phyloP scores from a whole-genome alignment of 2,113 vertebrate genomes.

The Promerops cafer region DNA sequence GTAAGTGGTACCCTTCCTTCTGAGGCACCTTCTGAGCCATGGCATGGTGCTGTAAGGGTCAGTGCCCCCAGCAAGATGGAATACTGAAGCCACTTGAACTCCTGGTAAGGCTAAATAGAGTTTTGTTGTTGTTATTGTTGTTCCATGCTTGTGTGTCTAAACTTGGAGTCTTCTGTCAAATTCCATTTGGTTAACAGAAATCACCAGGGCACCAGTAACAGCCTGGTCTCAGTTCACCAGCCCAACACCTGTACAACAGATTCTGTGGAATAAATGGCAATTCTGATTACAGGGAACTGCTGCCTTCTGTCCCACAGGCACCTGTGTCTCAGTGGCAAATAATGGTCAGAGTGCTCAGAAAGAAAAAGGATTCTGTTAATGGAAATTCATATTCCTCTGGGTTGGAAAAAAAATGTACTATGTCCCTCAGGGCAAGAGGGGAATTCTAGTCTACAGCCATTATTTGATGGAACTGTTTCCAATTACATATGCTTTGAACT shows the following conservation, averaged over 20 bases:
- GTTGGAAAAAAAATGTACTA: background rate
- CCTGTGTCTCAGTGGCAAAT: background rate
- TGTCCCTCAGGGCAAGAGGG: background rate
- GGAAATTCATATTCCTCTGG: background rate
- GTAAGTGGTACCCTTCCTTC: background rate
- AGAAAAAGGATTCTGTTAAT: background rate
- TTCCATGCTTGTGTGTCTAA: background rate
- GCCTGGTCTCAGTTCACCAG: background rate
- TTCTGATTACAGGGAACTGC: background rate
- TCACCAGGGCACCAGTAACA: background rate
- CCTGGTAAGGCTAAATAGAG: background rate
- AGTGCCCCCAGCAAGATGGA: background rate
- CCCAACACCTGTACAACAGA: background rate
- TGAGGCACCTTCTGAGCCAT: background rate
- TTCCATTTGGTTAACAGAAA: background rate
- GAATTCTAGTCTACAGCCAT: background rate
- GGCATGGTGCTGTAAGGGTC: background rate
- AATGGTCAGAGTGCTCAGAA: background rate
- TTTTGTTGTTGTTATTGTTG: background rate
- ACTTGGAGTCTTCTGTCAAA: background rate
- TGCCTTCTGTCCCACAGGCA: background rate
- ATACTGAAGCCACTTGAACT: background rate
- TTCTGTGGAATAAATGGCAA: background rate
- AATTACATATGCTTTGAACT: background rate
- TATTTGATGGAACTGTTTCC: slow-evolving; percentile 6